Evolutionary conservation across 2,113 vertebrate genomes (phyloP), one percentile per base, ranked within the genome.

Genomic region (Cyanoliseus patagonus): DNA sequence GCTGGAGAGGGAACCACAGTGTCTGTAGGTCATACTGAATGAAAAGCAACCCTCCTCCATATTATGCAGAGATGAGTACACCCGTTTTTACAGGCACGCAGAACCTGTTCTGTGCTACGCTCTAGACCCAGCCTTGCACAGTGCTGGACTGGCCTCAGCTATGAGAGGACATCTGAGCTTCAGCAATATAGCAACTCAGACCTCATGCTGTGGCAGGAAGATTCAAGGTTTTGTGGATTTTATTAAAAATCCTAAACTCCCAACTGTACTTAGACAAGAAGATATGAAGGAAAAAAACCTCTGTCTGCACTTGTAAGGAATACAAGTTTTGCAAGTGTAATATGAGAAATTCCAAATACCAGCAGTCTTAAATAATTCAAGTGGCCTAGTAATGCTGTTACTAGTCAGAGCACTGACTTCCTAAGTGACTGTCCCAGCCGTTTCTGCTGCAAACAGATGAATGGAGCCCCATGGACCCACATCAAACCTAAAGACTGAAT

Each of bases 291-390:
- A 75, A 85, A 55, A 11, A 55, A 76, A 86, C 59, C 74, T 74
- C 84, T 94, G 87, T 47, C 87, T 78, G 55, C 28, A 37, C 39
- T 88, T 94, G 27, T 1, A 83, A 86, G 44, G 44, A 81, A 69
- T n/a, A 74, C 13, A 46, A 77, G 44, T 73, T 94, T 73, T 92
- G 49, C 67, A 92, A 94, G 72, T 62, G 41, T 86, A 83, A 94
- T 73, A 53, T 67, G 44, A 94, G 41, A 77, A 83, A 77, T 88
- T 83, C 42, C 53, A 74, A 77, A 90, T 77, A 51, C 63, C 49
- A 74, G 42, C 52, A 49, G 44, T 28, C 59, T 80, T 78, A 83
- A 92, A 86, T 72, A 90, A 72, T 62, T 81, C 44, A 61, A 49
- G 35, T 86, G 90, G 57, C 53, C 30, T 83, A 33, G 42, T 85